Evolutionary conservation across 2,888 invertebrate species (phyloP).

Genomic region (Scaptomyza reducta): DNA sequence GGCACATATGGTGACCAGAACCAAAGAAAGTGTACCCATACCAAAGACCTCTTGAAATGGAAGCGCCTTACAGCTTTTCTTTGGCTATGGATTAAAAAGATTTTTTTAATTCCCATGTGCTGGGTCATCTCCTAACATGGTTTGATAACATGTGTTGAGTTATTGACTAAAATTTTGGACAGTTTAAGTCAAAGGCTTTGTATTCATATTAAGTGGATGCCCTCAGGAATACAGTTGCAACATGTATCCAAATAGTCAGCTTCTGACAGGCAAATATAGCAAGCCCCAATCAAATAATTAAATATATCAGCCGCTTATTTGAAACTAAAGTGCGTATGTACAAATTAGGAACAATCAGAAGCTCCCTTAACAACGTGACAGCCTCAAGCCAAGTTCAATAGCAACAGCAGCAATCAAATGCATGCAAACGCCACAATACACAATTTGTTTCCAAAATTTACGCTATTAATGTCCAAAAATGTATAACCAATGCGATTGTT

Average conservation of each 20-base stretch:
- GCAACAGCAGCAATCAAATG: conserved; percentile 52
- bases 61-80: conserved; percentile 22
- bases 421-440: conserved; percentile 58
- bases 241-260: neutral
- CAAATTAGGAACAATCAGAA: conserved; percentile 39
- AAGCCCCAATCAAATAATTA: conserved; percentile 52
- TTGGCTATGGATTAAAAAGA: conserved; percentile 52
- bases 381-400: conserved; percentile 55
- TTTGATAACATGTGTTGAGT: conserved; percentile 21
- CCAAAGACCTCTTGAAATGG: conserved; percentile 41
- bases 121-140: conserved; percentile 7
- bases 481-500: conserved; percentile 20
- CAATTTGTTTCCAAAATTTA: conserved; percentile 58
- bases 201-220: neutral
- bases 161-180: conserved; percentile 1
- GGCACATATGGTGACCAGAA: conserved; percentile 73
- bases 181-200: neutral
- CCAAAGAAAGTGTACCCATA: conserved; percentile 37
- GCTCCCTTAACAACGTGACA: conserved; percentile 60
- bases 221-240: neutral
- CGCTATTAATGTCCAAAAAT: conserved; percentile 64
- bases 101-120: conserved; percentile 23
- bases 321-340: conserved; percentile 17
- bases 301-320: conserved; percentile 44
- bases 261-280: conserved; percentile 11